Percentiles rank a stretch among this genome's conserved stretches.
Evolutionary conservation across 1,140 invertebrate genomes (phyloP).

Genomic region (Diprion similis): DNA sequence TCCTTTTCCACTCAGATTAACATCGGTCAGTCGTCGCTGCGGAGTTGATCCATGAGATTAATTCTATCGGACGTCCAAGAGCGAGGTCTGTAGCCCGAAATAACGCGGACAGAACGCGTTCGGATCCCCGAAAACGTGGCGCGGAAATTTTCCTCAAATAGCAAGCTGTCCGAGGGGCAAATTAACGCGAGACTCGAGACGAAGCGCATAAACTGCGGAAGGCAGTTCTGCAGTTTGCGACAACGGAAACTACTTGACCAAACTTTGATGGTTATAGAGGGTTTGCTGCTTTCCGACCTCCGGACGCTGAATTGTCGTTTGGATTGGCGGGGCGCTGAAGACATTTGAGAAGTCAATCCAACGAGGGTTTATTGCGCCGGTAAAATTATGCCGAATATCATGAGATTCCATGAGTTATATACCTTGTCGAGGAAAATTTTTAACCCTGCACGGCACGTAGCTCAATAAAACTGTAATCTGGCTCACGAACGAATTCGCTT

Average conservation of each 20-base stretch:
- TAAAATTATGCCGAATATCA: neutral
- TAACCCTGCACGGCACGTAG: no score
- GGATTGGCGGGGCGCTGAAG: neutral
- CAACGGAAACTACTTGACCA: neutral
- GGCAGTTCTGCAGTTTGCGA: neutral
- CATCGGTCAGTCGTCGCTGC: no score
- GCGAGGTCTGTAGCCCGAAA: no score
- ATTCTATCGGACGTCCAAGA: no score
- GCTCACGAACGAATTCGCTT: no score
- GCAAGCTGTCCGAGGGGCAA: neutral
- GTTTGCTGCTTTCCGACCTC: neutral
- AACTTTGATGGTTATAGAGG: conserved; percentile 7
- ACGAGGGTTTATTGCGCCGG: neutral
- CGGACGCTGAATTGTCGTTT: neutral
- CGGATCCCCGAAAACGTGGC: no score
- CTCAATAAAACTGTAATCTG: no score
- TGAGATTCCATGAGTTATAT: neutral
- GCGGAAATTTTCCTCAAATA: neutral
- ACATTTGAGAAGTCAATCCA: neutral
- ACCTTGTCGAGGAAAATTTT: no score
- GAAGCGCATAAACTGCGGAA: neutral
- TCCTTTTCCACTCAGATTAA: no score
- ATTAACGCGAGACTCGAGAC: conserved; percentile 1
- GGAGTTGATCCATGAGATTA: no score
- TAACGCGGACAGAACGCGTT: no score